These are phyloP conservation scores for Heliconius ethilla DNA, from an alignment of 2,888 invertebrate species.

Conservation along the genomic window DNA sequence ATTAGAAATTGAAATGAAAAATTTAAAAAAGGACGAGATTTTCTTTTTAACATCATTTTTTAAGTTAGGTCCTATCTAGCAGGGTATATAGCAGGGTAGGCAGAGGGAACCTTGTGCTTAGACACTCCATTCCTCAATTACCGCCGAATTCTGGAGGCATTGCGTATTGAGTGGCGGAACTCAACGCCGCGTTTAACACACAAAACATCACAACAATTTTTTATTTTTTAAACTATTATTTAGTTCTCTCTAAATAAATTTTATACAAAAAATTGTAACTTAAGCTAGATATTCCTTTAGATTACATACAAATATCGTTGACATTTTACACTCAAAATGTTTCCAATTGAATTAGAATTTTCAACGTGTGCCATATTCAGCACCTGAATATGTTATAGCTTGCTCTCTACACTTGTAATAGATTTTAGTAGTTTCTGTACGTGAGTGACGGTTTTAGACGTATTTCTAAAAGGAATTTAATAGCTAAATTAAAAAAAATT, in stretches of 20 bases:
- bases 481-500: background rate
- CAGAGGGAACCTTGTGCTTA: too few species aligned
- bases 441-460: background rate
- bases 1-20: too few species aligned
- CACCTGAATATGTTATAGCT: conserved; percentile 19
- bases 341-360: conserved; percentile 13
- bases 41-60: too few species aligned
- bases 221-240: too few species aligned
- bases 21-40: too few species aligned
- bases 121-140: background rate
- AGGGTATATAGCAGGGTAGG: too few species aligned
- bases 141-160: background rate
- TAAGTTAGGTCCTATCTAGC: too few species aligned
- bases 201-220: too few species aligned
- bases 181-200: background rate
- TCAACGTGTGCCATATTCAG: conserved; percentile 1
- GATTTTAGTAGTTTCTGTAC: conserved; percentile 14
- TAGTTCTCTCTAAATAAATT: too few species aligned
- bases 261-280: background rate
- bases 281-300: background rate
- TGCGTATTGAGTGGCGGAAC: background rate
- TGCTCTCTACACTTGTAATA: conserved; percentile 13
- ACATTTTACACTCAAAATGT: background rate
- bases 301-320: conserved; percentile 15
- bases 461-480: background rate